Evolutionary conservation across 2,113 vertebrate species (phyloP), one percentile per base, ranked within the genome.

Genomic region (Malaclemys terrapin): DNA sequence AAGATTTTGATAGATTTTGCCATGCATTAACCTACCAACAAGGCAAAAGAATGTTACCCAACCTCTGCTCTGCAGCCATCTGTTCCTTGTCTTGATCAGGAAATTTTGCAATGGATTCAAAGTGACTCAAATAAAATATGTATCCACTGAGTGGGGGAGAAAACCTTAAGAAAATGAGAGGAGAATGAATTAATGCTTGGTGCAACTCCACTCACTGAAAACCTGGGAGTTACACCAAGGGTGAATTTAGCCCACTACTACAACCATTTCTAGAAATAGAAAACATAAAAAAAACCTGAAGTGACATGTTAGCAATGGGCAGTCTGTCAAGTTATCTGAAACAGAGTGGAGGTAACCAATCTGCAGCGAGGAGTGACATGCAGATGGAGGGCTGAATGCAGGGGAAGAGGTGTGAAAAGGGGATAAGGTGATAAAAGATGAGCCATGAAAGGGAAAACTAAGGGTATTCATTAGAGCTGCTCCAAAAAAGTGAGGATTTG

Each of bases 251-350:
- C 92, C 92, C 12, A 24, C 49, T 84, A 54, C 81, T 59, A 85
- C 92, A 89, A 94, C 90, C 89, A 50, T 42, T 91, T n/a, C 90
- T 89, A 97, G 90, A 27, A 89, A 93, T 92, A 96, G 97, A 88
- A 93, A 96, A 89, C 95, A 85, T 49, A 54, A 79, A 92, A 69
- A 95, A 96, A 97, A 95, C 94, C 94, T 95, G 97, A 94, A 94
- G 94, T 81, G 89, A 45, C 78, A 87, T 59, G 13, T 91, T 92
- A 95, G 84, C 88, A 13, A 0, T 2, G 88, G 95, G 96, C 96
- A 96, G 90, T 82, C 80, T 91, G 27, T 2, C 5, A 49, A 79
- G 29, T 50, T 78, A 6, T 19, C 22, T 78, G 42, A 47, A 78
- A 27, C 22, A 35, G 80, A 85, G 65, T 87, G 84, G 29, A n/a